phyloP scores from a whole-genome alignment of 2,888 invertebrate species.

The Ischnura elegans region DNA sequence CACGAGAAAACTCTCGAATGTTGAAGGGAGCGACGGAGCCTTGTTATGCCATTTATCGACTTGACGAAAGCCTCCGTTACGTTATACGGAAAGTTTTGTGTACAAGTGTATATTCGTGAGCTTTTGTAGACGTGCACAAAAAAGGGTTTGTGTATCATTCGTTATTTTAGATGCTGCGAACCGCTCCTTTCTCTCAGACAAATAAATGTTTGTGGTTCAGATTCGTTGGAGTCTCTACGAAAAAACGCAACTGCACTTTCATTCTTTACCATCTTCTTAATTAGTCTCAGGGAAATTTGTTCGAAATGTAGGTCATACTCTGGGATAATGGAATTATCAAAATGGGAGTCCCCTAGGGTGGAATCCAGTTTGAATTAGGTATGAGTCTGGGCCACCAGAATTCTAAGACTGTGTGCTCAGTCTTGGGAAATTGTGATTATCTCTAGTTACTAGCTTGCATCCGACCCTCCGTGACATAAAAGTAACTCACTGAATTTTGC shows the following conservation, averaged over 20 bases:
- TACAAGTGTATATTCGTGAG: background rate
- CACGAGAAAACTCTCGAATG: background rate
- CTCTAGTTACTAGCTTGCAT: no score
- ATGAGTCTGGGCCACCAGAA: no score
- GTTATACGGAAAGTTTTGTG: slow-evolving; percentile 1
- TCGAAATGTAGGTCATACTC: background rate
- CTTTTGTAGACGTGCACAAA: background rate
- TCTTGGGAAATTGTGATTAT: no score
- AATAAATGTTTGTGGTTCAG: background rate
- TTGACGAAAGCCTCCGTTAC: background rate
- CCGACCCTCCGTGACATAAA: no score
- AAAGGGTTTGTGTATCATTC: background rate
- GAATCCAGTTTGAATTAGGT: background rate
- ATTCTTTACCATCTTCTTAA: background rate
- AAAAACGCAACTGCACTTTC: background rate
- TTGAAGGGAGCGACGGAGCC: background rate
- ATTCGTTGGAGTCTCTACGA: background rate
- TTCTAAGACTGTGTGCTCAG: no score
- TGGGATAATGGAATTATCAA: background rate
- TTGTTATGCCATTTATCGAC: slow-evolving; percentile 19
- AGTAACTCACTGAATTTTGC: no score
- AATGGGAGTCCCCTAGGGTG: background rate
- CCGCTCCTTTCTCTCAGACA: background rate
- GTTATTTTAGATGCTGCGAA: background rate
- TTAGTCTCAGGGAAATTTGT: background rate